Evolutionary conservation across 2,888 invertebrate species (phyloP), one percentile per base, ranked within the genome.

Genomic region (Agonum fuliginosum): DNA sequence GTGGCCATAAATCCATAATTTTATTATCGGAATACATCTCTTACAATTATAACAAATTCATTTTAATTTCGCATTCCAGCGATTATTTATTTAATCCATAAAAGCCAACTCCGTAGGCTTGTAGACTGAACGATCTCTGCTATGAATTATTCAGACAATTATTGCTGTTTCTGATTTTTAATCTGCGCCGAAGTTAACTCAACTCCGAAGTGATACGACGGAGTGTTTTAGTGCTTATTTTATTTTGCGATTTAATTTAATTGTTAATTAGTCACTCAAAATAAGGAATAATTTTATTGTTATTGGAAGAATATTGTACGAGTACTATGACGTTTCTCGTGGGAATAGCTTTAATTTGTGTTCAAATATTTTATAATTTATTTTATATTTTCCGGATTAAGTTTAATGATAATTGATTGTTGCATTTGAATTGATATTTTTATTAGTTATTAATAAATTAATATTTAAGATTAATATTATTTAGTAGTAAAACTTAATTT

Each of bases 81-180:
- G 37, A 17, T 43, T 43, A 46, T 46, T 46, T 46, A 51, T 71
- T 71, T 51, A 51, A 71, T 71, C 71, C 71, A 71, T 71, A 51
- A 51, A n/a, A 69, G 34, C 24, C 0, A 46, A 4, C 46, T 37
- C 41, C 22, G 17, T 19, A 22, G 70, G 51, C 19, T 37, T 14
- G 17, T 43, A 43, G 30, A 41, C 41, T 20, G 37, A 37, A 67
- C 19, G 67, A 30, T 10, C 14, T 48, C 10, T 6, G 54, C n/a
- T 34, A 71, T 71, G 51, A 71, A 71, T 71, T 51, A 71, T 71
- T 71, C 51, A 51, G 19, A 48, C 48, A 46, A 69, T 43, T 43
- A 69, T 43, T 37, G 41, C 37, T 51, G 34, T 71, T 71, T 71
- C 48, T 70, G 46, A 22, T 48, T 71, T 71, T 71, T 46, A 71